Conservation (phyloP, 2,888 invertebrate species). For the Deilephila porcellus region DNA sequence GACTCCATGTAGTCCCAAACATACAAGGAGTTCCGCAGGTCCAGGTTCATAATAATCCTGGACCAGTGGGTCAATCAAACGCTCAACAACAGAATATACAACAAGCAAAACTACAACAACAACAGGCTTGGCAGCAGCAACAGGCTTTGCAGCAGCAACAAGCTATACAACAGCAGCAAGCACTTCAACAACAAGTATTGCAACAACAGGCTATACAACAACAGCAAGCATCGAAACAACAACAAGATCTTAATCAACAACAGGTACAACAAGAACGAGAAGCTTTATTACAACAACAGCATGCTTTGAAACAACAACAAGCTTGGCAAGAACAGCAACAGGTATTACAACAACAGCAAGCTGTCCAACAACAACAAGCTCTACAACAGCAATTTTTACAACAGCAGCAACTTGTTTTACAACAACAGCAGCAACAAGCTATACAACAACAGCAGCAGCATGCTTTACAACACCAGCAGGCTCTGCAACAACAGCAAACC, state of each 20-base stretch:
- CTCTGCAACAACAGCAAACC: neutral
- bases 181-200: slow-evolving; percentile 3
- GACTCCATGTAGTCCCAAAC: slow-evolving; percentile 38
- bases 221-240: slow-evolving; percentile 2
- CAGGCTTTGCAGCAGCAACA: slow-evolving; percentile 16
- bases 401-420: slow-evolving; percentile 1
- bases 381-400: slow-evolving; percentile 22
- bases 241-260: slow-evolving; percentile 18
- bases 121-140: slow-evolving; percentile 20
- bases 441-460: slow-evolving; percentile 16
- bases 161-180: slow-evolving; percentile 26
- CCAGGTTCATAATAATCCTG: slow-evolving; percentile 20
- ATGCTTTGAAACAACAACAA: slow-evolving; percentile 13
- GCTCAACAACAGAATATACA: slow-evolving; percentile 39
- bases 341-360: slow-evolving; percentile 28
- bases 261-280: neutral
- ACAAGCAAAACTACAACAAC: slow-evolving; percentile 29
- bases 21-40: slow-evolving; percentile 29
- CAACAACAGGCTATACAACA: slow-evolving; percentile 28
- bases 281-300: neutral
- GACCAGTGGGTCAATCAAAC: slow-evolving; percentile 28
- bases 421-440: slow-evolving; percentile 23
- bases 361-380: slow-evolving; percentile 26
- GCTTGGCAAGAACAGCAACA: slow-evolving; percentile 22
- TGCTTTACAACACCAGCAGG: slow-evolving; percentile 15